phyloP scores from a whole-genome alignment of 30 jellyfish, hydroid and myxozoan species.

The Pseudorhiza aurosa region DNA sequence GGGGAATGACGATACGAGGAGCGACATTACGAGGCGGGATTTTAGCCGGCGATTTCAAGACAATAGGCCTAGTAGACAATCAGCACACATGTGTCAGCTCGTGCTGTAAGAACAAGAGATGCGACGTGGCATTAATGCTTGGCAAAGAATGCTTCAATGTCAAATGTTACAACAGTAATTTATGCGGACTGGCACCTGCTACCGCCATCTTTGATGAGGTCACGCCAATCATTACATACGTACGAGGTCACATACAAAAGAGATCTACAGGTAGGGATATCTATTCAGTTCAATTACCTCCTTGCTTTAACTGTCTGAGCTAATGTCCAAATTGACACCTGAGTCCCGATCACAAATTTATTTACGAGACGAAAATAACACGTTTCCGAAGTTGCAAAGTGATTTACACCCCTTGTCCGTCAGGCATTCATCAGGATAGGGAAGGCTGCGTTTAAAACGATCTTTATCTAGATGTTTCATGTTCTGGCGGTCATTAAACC shows the following conservation, averaged over 20 bases:
- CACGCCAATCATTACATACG: slow-evolving; percentile 86
- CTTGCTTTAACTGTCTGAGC: too few relatives aligned
- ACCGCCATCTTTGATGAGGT: slow-evolving; percentile 76
- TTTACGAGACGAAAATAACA: too few relatives aligned
- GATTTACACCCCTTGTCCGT: not conserved
- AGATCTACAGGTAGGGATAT: slow-evolving; percentile 85
- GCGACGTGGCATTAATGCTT: slow-evolving; percentile 94
- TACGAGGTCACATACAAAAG: slow-evolving; percentile 59
- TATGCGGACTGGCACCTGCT: slow-evolving; percentile 96
- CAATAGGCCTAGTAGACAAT: slow-evolving; percentile 79
- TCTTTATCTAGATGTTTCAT: too few relatives aligned
- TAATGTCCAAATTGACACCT: too few relatives aligned
- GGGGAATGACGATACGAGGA: slow-evolving; percentile 88
- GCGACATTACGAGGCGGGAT: slow-evolving; percentile 96
- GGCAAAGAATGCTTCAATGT: slow-evolving; percentile 95
- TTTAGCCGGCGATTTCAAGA: slow-evolving; percentile 91
- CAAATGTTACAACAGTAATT: slow-evolving; percentile 76
- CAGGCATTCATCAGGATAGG: too few relatives aligned
- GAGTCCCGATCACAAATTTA: too few relatives aligned
- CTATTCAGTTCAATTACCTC: too few relatives aligned
- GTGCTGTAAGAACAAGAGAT: slow-evolving; percentile 81
- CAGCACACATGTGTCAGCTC: slow-evolving; percentile 86
- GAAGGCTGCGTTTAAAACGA: too few relatives aligned
- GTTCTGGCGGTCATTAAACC: too few relatives aligned
- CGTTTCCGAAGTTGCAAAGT: not conserved